Evolutionary conservation across 2,888 invertebrate genomes (phyloP), one percentile per base, ranked within the genome.

Genomic region (Panopea generosa): DNA sequence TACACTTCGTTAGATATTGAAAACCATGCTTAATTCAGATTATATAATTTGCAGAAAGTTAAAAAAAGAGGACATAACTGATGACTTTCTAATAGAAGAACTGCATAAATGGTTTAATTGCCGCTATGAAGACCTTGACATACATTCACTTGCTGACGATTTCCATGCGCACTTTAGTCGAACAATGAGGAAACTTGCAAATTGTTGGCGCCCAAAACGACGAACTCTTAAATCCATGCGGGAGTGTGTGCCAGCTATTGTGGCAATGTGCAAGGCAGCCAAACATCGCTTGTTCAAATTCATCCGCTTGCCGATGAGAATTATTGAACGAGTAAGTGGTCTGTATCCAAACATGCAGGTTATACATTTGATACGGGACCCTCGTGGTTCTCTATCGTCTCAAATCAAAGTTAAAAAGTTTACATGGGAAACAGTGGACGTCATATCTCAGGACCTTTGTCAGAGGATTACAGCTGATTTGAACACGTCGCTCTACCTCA

Each of bases 21-120:
- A n/a, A n/a, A n/a, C n/a, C n/a, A n/a, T n/a, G n/a, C n/a, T n/a
- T n/a, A n/a, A n/a, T n/a, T n/a, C n/a, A n/a, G n/a, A n/a, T n/a
- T n/a, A n/a, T n/a, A n/a, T n/a, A n/a, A n/a, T n/a, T 73, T 62
- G 22, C 43, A 78, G 78, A 26, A 53, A 47, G 18, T 16, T 78
- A 33, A 66, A 52, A 9, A 38, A 57, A 20, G 63, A 70, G 24
- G 62, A 78, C 27, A 52, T 78, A 2, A 78, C 78, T 2, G 66
- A 70, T 22, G 70, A 70, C 2, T 66, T 66, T 26, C 29, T 80
- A 18, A 47, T 38, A 7, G 27, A 50, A 0, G 80, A 80, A 22
- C 26, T 80, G 2, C 52, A 67, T 45, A 80, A 80, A 40, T 80
- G 80, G 80, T 66, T 80, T 20, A 66, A 69, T 16, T 80, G 80